These are phyloP conservation scores for Cryptocephalus primarius DNA, from an alignment of 2,888 invertebrate genomes.

Conservation along the genomic window DNA sequence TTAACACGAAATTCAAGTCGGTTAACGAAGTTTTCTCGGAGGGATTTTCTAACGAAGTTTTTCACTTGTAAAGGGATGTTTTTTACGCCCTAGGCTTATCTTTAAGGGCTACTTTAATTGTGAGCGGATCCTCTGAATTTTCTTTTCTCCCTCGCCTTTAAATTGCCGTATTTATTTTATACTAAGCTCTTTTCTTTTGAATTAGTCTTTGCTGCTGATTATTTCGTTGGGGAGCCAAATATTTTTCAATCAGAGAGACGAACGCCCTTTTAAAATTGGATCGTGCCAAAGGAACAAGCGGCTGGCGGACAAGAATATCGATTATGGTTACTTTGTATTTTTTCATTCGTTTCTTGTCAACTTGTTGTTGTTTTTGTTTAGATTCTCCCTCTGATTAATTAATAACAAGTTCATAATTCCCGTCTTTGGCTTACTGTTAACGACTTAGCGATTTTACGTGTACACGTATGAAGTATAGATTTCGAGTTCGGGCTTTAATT, in stretches of 20 bases:
- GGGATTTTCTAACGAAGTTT: constrained; percentile 33
- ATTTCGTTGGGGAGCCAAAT: constrained; percentile 15
- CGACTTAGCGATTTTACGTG: too few relatives aligned
- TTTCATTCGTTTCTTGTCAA: too few relatives aligned
- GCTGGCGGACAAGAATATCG: too few relatives aligned
- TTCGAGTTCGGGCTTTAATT: too few relatives aligned
- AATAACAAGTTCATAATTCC: too few relatives aligned
- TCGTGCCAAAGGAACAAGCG: constrained; percentile 6
- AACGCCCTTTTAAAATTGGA: constrained; percentile 13
- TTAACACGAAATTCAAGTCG: constrained; percentile 26
- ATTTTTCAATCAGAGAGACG: constrained; percentile 16
- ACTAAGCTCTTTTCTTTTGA: constrained; percentile 24
- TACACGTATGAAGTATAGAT: too few relatives aligned
- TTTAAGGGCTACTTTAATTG: constrained; percentile 38
- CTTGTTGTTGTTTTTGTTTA: too few relatives aligned
- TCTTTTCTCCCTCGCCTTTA: constrained; percentile 25
- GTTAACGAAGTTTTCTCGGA: constrained; percentile 32
- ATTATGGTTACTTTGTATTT: too few relatives aligned
- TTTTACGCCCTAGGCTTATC: constrained; percentile 38
- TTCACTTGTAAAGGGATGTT: constrained; percentile 34
- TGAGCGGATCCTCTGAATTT: constrained; percentile 29
- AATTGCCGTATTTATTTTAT: constrained; percentile 35
- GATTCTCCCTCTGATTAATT: too few relatives aligned
- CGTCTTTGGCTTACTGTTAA: too few relatives aligned
- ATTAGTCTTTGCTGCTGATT: constrained; percentile 25